These are phyloP conservation scores for Tauraco erythrolophus DNA, from an alignment of 2,113 vertebrate species.

Conservation along the genomic window DNA sequence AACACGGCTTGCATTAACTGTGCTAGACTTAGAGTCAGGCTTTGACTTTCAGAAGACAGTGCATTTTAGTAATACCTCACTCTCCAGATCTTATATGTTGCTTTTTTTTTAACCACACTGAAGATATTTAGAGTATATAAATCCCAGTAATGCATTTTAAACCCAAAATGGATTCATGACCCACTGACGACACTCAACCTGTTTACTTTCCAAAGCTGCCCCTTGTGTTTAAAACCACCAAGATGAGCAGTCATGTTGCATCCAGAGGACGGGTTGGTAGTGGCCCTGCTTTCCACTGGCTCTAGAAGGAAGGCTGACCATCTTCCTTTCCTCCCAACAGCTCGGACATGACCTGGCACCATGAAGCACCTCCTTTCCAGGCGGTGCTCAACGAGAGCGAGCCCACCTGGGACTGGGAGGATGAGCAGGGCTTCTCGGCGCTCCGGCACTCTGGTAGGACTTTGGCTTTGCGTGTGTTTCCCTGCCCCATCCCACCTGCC, in stretches of 20 bases:
- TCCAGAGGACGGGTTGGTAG: background rate
- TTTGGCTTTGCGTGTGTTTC: rapidly evolving
- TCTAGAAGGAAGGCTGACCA: background rate
- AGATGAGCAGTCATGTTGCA: rapidly evolving
- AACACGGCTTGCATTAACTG: background rate
- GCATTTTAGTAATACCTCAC: background rate
- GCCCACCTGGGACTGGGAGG: slow-evolving; percentile 83
- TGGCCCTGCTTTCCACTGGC: background rate
- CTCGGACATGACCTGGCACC: slow-evolving; percentile 82
- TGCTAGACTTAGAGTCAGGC: background rate
- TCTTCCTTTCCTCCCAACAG: slow-evolving; percentile 64
- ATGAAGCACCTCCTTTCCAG: slow-evolving; percentile 73
- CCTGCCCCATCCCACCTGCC: background rate
- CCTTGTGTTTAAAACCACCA: background rate
- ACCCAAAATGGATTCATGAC: background rate
- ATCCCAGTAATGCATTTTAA: background rate
- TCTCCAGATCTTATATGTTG: background rate
- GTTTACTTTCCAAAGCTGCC: background rate
- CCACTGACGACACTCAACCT: background rate
- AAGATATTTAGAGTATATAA: background rate
- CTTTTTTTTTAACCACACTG: background rate
- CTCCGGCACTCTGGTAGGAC: slow-evolving; percentile 91
- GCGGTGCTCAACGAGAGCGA: slow-evolving; percentile 80
- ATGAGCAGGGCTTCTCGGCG: slow-evolving; percentile 93
- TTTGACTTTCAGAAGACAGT: background rate